phyloP scores from a whole-genome alignment of 2,797 vertebrate genomes.

The Pelodytes ibericus region DNA sequence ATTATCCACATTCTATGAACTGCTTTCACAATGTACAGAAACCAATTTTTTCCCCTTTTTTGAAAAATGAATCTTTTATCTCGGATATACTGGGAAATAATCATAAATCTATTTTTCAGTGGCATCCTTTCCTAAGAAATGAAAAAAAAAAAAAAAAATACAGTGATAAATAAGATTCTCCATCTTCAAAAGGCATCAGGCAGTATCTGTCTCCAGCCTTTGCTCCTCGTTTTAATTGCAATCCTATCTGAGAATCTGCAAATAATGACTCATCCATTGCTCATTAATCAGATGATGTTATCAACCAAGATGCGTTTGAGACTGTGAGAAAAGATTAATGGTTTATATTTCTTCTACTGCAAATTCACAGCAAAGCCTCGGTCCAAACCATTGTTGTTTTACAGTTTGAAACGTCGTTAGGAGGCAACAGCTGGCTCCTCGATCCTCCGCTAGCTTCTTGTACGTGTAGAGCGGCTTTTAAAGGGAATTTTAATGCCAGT shows the following conservation, averaged over 20 bases:
- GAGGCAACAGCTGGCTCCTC: conserved; percentile 25
- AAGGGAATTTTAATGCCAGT: neutral
- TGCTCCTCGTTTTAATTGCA: conserved; percentile 54
- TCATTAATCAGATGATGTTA: conserved; percentile 57
- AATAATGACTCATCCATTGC: conserved; percentile 55
- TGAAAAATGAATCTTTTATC: conserved; percentile 47
- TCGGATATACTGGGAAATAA: conserved; percentile 39
- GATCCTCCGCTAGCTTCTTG: conserved; percentile 12
- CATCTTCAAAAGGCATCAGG: conserved; percentile 48
- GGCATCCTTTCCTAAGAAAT: conserved; percentile 23
- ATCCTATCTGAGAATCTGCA: conserved; percentile 55
- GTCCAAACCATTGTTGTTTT: conserved; percentile 30
- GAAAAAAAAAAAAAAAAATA: conserved; percentile 47
- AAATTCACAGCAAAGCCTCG: conserved; percentile 31
- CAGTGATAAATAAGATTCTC: conserved; percentile 49
- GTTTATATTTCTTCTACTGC: conserved; percentile 47
- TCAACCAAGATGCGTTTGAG: conserved; percentile 45
- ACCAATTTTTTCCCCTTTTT: conserved; percentile 14
- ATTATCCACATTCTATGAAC: conserved; percentile 29
- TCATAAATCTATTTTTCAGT: conserved; percentile 51
- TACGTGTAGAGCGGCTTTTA: conserved; percentile 21
- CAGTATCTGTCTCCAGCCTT: conserved; percentile 45
- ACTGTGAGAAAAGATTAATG: conserved; percentile 51
- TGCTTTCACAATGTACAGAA: neutral
- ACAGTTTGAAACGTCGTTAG: conserved; percentile 29